Evolutionary conservation across 1,140 invertebrate genomes (phyloP).

Genomic region (Heliothis virescens): DNA sequence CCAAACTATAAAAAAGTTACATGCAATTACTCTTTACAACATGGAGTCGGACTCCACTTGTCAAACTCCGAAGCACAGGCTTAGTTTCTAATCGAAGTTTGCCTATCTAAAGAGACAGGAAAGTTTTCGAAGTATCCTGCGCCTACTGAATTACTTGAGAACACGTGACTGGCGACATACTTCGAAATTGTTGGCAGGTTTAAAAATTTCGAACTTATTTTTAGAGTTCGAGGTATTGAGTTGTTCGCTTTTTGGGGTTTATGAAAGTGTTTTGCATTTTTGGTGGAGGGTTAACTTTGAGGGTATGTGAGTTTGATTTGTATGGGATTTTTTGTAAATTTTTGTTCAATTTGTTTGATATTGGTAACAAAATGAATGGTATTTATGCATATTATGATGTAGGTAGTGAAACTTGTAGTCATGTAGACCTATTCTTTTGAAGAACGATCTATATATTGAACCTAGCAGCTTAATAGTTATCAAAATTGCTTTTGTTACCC

Average conservation of each 20-base stretch:
- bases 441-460: too few species aligned
- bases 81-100: constrained; percentile 50
- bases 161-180: constrained; percentile 41
- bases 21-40: constrained; percentile 47
- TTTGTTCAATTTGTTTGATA: too few species aligned
- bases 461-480: too few species aligned
- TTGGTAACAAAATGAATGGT: too few species aligned
- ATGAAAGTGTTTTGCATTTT: not conserved
- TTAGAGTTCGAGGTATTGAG: not conserved
- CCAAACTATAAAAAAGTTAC: constrained; percentile 40
- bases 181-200: constrained; percentile 6
- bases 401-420: too few species aligned
- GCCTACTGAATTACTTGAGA: constrained; percentile 43
- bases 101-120: constrained; percentile 45
- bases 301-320: not conserved
- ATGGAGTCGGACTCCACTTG: constrained; percentile 41
- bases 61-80: constrained; percentile 43
- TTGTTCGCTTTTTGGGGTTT: not conserved
- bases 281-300: not conserved
- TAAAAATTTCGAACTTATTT: constrained; percentile 27
- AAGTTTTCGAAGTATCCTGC: constrained; percentile 36
- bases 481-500: too few species aligned
- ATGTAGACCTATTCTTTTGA: too few species aligned
- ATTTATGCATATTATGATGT: too few species aligned
- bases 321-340: not conserved